Evolutionary conservation across 2,888 invertebrate genomes (phyloP).

Genomic region (Acrobasis suavella): DNA sequence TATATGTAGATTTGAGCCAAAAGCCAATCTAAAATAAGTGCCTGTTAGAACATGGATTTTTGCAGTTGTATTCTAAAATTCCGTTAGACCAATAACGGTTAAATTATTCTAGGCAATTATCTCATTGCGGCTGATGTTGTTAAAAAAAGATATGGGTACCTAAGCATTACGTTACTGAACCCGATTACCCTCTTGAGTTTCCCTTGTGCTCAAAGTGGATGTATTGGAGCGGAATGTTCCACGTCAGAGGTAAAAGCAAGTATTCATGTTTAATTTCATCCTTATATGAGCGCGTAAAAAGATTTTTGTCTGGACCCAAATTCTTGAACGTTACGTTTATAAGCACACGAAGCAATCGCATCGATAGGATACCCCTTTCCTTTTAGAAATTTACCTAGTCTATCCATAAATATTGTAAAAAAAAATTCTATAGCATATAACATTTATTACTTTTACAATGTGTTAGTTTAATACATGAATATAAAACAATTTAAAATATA

Average conservation of each 20-base stretch:
- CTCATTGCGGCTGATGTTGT: constrained; percentile 51
- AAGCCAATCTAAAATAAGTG: no score
- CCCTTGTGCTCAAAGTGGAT: constrained; percentile 75
- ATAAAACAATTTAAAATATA: no score
- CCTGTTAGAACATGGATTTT: no score
- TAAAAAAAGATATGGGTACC: constrained; percentile 45
- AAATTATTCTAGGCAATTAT: constrained; percentile 54
- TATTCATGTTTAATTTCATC: constrained; percentile 80
- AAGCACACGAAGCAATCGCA: background rate
- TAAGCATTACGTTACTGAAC: constrained; percentile 48
- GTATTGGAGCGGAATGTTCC: constrained; percentile 77
- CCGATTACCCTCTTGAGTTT: constrained; percentile 68
- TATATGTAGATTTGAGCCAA: no score
- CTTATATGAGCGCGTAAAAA: constrained; percentile 61
- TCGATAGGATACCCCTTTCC: no score
- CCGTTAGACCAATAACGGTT: no score
- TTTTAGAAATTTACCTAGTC: no score
- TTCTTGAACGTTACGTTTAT: constrained; percentile 55
- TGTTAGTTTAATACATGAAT: no score
- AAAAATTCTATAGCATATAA: no score
- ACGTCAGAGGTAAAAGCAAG: constrained; percentile 78
- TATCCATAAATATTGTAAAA: no score
- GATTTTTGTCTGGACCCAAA: constrained; percentile 68
- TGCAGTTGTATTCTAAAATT: no score
- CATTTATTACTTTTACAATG: no score